Conservation (phyloP, 35 echinoderm and acorn worm genomes). For the Ptychodera flava region DNA sequence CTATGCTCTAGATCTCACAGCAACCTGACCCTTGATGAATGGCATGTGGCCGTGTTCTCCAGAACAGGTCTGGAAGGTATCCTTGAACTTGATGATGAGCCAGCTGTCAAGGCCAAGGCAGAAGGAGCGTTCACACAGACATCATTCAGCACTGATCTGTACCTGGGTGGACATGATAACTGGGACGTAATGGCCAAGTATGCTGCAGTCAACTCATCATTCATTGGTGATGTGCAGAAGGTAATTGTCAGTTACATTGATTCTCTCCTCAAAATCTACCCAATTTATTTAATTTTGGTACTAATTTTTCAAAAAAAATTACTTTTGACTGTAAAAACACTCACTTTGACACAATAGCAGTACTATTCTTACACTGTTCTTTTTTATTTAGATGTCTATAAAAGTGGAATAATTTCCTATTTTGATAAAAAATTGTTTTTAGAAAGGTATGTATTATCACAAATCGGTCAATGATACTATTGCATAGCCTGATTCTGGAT, state of each 20-base stretch:
- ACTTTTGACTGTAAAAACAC: too few species aligned
- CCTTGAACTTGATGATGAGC: slow-evolving; percentile 60
- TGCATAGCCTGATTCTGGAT: too few species aligned
- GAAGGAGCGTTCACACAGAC: slow-evolving; percentile 82
- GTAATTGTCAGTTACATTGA: slow-evolving; percentile 23
- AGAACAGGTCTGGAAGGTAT: slow-evolving; percentile 76
- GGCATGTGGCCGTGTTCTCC: slow-evolving; percentile 67
- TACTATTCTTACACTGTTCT: too few species aligned
- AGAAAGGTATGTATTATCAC: too few species aligned
- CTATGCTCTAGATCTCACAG: slow-evolving; percentile 46
- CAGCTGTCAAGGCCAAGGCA: slow-evolving; percentile 51
- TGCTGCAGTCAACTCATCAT: slow-evolving; percentile 51
- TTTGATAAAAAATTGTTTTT: too few species aligned
- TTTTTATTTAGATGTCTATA: too few species aligned
- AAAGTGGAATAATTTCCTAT: too few species aligned
- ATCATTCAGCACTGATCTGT: slow-evolving; percentile 62
- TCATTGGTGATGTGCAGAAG: slow-evolving; percentile 94
- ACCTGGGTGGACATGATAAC: slow-evolving; percentile 77
- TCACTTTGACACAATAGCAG: too few species aligned
- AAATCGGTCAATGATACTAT: too few species aligned
- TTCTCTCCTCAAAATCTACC: background rate
- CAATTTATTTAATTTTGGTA: background rate
- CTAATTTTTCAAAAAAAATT: background rate
- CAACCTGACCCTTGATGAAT: slow-evolving; percentile 61
- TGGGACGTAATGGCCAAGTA: slow-evolving; percentile 48